A percentile compares a stretch with the other conserved stretches of the same genome.
phyloP scores from a whole-genome alignment of 2,797 vertebrate genomes.

The Sternotherus odoratus region DNA sequence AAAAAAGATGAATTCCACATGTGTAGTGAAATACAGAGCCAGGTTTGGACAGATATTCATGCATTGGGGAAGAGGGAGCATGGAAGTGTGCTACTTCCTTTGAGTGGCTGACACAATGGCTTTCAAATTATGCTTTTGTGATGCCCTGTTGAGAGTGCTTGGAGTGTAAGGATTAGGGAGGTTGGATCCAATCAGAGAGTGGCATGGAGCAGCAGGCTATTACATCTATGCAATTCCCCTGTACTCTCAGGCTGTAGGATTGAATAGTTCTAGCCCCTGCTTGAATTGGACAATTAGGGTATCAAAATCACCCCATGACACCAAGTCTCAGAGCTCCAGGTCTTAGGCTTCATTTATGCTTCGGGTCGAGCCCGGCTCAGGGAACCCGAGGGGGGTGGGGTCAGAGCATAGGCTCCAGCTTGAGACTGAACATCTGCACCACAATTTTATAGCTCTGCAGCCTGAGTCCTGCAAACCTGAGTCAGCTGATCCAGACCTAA shows the following conservation, averaged over 20 bases:
- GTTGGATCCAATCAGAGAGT: neutral
- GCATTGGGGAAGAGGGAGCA: neutral
- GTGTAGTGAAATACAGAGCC: neutral
- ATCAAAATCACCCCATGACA: neutral
- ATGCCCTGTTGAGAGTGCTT: neutral
- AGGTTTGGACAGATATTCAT: neutral
- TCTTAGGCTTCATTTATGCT: neutral
- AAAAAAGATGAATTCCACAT: neutral
- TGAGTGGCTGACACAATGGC: neutral
- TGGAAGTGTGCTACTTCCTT: neutral
- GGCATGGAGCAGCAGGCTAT: neutral
- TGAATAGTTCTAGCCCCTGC: neutral
- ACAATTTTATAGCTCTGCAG: neutral
- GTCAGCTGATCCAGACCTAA: neutral
- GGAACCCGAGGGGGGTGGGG: accelerated
- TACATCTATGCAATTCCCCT: neutral
- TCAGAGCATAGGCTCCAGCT: neutral
- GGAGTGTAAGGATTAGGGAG: neutral
- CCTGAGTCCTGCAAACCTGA: too few relatives aligned
- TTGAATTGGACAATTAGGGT: neutral
- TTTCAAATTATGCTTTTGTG: neutral
- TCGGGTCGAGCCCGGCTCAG: neutral
- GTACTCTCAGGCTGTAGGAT: neutral
- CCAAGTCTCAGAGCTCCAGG: neutral
- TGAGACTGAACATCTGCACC: neutral